Evolutionary conservation across 2,888 invertebrate genomes (phyloP), one percentile per base, ranked within the genome.

Genomic region (Pseudeuparius sepicola): DNA sequence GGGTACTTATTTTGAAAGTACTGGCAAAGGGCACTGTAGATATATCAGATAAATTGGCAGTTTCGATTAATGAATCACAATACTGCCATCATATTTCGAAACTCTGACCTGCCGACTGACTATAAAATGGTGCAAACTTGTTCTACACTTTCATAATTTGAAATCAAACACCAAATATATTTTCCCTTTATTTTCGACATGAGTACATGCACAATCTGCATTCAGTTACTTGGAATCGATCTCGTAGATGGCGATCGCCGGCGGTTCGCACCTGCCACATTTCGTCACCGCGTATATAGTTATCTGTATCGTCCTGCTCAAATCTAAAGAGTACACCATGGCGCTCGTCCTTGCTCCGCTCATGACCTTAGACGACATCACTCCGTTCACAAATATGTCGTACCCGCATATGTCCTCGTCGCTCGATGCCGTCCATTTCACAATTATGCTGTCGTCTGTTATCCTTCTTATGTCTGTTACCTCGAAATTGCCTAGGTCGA

Each of bases 161-260:
- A n/a, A n/a, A n/a, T n/a, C n/a, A n/a, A n/a, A n/a, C n/a, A n/a
- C n/a, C n/a, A n/a, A n/a, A n/a, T n/a, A n/a, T n/a, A n/a, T n/a
- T n/a, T n/a, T n/a, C n/a, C n/a, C n/a, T n/a, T n/a, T n/a, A n/a
- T n/a, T n/a, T n/a, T n/a, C n/a, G n/a, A n/a, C n/a, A n/a, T n/a
- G n/a, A n/a, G n/a, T n/a, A n/a, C n/a, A n/a, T n/a, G n/a, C n/a
- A n/a, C n/a, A n/a, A n/a, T n/a, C n/a, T n/a, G n/a, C n/a, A n/a
- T n/a, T n/a, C n/a, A n/a, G n/a, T n/a, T n/a, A n/a, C n/a, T n/a
- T n/a, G 23, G 37, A 26, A 37, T 43, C 37, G 16, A 54, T 51
- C 45, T 52, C 51, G 31, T 53, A 54, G 11, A 52, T 52, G 3
- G 54, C 54, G 13, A 51, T 51, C 4, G 54, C 54, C 2, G 54